Evolutionary conservation across 2,888 invertebrate species (phyloP).

Genomic region (Allophyes oxyacanthae): DNA sequence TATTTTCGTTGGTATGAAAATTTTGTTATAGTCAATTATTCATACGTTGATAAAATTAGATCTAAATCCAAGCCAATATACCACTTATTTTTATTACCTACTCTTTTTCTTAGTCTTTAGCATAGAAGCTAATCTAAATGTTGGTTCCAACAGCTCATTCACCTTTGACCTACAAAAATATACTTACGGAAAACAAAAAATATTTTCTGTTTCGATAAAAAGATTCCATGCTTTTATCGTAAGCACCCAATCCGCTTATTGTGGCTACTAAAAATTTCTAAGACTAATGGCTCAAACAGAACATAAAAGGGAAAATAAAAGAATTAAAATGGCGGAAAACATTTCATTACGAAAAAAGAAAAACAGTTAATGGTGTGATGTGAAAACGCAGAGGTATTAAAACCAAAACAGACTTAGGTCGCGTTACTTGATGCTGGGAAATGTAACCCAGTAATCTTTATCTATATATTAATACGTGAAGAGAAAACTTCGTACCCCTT

Average conservation of each 20-base stretch:
- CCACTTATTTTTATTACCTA: too few relatives aligned
- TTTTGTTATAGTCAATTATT: too few relatives aligned
- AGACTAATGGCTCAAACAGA: slow-evolving; percentile 53
- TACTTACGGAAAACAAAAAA: neutral
- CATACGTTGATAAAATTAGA: too few relatives aligned
- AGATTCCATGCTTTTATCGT: slow-evolving; percentile 30
- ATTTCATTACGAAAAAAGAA: slow-evolving; percentile 68
- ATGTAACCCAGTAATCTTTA: too few relatives aligned
- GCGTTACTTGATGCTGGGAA: slow-evolving; percentile 9
- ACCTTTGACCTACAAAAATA: slow-evolving; percentile 11
- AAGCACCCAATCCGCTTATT: slow-evolving; percentile 42
- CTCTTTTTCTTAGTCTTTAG: too few relatives aligned
- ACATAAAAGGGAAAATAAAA: slow-evolving; percentile 58
- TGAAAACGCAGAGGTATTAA: slow-evolving; percentile 60
- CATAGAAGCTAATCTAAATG: neutral
- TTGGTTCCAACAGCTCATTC: neutral
- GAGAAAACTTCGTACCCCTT: too few relatives aligned
- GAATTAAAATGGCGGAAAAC: slow-evolving; percentile 66
- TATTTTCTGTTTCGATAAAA: slow-evolving; percentile 22
- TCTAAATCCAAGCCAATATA: too few relatives aligned
- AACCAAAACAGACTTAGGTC: slow-evolving; percentile 41
- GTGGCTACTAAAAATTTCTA: slow-evolving; percentile 34
- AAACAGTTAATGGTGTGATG: slow-evolving; percentile 72
- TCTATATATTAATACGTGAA: too few relatives aligned
- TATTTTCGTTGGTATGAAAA: too few relatives aligned